Base-by-base conservation (phyloP, 64 coral and sea anemone genomes). In the Stichodactyla mertensii region DNA sequence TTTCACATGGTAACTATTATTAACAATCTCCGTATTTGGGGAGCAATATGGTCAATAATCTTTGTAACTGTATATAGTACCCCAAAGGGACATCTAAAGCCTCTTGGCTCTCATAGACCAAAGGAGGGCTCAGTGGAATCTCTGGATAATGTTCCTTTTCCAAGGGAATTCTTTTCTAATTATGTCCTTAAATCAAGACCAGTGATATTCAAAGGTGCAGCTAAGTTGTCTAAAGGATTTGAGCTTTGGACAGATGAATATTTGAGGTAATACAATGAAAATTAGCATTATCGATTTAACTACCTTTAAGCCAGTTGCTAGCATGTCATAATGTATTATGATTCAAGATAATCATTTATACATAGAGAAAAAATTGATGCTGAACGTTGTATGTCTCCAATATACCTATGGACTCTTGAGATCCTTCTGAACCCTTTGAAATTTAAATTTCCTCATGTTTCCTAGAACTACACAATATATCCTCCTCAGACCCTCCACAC, bases 121-220 rank as follows among this genome's bases (percentile, higher is more conserved):
- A 52, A 86, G 14, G 88, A 96, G 69, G 94, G 94, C 9, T 10
- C 18, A 24, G 62, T 96, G 56, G 54, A 89, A 60, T 85, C 79
- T 9, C 56, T 92, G 5, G 69, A 93, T 90, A 4, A 74, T 51
- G 58, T 96, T 19, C 94, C 91, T 52, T 22, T 20, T 62, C 88
- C 94, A 20, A 13, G 82, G 24, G 85, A 85, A 7, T 96, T 96
- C 82, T 93, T 80, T 64, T 58, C 88, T 27, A 83, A 92, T 9
- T 93, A 96, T 61, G 88, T 93, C 10, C 54, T 93, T 19, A 53
- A 51, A 23, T 77, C 71, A 22, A 87, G 70, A 84, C 87, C 94
- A 16, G 94, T 96, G n/a, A 93, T 96, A 16, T 93, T 96, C 16
- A 92, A 88, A 80, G 94, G 94, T 45, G 94, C 94, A 11, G 91